Evolutionary conservation across 2,888 invertebrate species (phyloP).

Genomic region (Camponotus fellah): DNA sequence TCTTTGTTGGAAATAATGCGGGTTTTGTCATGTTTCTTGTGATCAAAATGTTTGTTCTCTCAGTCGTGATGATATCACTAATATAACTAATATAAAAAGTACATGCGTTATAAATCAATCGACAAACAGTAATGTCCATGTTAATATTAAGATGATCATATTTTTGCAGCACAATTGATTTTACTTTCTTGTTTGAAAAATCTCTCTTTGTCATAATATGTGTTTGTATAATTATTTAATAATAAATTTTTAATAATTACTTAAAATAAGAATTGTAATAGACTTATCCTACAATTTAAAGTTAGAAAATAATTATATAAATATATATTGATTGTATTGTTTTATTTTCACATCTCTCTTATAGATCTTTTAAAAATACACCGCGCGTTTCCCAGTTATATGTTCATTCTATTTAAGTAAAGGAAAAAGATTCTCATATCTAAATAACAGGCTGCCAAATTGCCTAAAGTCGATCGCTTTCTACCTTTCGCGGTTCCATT

Average conservation of each 20-base stretch:
- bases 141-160: neutral
- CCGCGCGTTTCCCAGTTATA: neutral
- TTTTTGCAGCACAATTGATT: neutral
- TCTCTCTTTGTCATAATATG: neutral
- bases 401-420: neutral
- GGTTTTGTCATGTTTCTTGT: slow-evolving; percentile 33
- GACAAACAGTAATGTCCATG: neutral
- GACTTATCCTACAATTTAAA: neutral
- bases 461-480: neutral
- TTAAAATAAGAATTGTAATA: neutral
- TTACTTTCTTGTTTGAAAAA: neutral
- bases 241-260: neutral
- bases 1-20: slow-evolving; percentile 48
- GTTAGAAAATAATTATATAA: neutral
- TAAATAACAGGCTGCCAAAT: neutral
- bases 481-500: neutral
- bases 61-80: slow-evolving; percentile 4
- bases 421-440: neutral
- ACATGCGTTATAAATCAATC: neutral
- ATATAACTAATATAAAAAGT: slow-evolving; percentile 23
- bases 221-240: neutral
- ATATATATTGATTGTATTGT: neutral
- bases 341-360: neutral
- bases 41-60: slow-evolving; percentile 5
- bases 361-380: neutral